phyloP scores from a whole-genome alignment of 2,888 invertebrate species.

The Nematopogon swammerdamellus region DNA sequence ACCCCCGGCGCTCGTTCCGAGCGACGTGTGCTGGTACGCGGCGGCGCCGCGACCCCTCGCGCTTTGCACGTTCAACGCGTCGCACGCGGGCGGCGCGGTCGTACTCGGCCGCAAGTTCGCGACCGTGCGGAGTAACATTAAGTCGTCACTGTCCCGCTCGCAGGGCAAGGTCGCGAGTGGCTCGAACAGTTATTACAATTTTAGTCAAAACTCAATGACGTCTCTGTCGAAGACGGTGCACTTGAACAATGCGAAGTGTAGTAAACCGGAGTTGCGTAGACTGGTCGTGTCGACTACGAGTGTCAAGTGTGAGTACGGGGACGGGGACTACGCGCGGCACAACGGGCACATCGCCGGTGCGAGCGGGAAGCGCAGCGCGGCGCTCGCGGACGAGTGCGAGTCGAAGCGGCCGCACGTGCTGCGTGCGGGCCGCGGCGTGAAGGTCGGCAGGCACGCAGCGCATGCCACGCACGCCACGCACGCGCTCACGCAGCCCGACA shows the following conservation, averaged over 20 bases:
- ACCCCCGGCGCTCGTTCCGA: conserved; percentile 27
- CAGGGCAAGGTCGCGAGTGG: conserved; percentile 26
- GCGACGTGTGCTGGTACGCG: conserved; percentile 47
- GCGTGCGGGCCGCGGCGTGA: conserved; percentile 6
- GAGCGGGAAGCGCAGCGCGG: conserved; percentile 12
- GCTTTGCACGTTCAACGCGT: conserved; percentile 53
- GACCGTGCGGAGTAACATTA: conserved; percentile 46
- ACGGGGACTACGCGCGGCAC: conserved; percentile 10
- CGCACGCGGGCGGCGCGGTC: conserved; percentile 55
- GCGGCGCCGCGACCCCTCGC: conserved; percentile 59
- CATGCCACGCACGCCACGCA: too few relatives aligned
- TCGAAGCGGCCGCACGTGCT: neutral
- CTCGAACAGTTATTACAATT: conserved; percentile 31
- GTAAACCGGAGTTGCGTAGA: conserved; percentile 47
- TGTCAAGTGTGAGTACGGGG: conserved; percentile 8
- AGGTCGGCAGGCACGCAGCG: conserved; percentile 8
- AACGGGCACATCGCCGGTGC: conserved; percentile 28
- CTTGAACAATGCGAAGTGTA: conserved; percentile 36
- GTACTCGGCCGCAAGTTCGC: conserved; percentile 50
- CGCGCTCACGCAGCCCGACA: conserved; percentile 6
- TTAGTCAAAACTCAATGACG: conserved; percentile 30
- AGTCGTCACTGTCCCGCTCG: conserved; percentile 38
- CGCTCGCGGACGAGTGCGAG: conserved; percentile 7
- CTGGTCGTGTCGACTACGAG: conserved; percentile 38
- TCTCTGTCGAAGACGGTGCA: conserved; percentile 43